phyloP scores from a whole-genome alignment of 1,140 invertebrate genomes.

The Danaus melanippus region DNA sequence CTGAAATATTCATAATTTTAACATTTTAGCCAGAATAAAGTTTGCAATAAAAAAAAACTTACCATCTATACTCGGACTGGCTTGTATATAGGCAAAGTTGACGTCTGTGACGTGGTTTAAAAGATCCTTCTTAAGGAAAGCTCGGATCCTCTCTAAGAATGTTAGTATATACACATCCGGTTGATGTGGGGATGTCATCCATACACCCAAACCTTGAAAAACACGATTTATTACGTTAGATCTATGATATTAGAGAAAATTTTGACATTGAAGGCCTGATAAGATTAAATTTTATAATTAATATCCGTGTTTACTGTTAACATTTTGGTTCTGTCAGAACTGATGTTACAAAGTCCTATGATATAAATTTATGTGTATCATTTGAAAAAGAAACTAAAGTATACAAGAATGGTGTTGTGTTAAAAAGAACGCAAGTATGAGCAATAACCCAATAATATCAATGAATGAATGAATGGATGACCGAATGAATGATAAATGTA shows the following conservation, averaged over 20 bases:
- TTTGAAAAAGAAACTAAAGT: no score
- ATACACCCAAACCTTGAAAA: conserved; percentile 66
- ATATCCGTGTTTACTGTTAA: no score
- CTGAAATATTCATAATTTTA: conserved; percentile 22
- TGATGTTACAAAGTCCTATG: no score
- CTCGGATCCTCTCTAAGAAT: conserved; percentile 56
- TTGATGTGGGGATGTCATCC: conserved; percentile 65
- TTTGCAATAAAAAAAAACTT: conserved; percentile 3
- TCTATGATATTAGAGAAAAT: neutral
- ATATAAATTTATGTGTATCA: no score
- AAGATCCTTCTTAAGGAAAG: conserved; percentile 38
- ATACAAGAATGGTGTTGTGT: no score
- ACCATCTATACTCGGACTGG: conserved; percentile 35
- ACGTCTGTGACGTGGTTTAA: conserved; percentile 61
- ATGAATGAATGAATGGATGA: no score
- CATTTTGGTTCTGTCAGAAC: no score
- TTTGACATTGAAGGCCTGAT: neutral
- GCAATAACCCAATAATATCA: no score
- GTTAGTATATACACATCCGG: conserved; percentile 61
- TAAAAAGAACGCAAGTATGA: no score
- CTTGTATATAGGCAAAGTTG: conserved; percentile 62
- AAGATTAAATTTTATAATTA: neutral
- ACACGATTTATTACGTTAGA: conserved; percentile 1
- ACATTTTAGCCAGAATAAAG: neutral
- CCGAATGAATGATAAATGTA: neutral